These are phyloP conservation scores for Morpho deidamia DNA, from an alignment of 2,888 invertebrate species.

Conservation along the genomic window DNA sequence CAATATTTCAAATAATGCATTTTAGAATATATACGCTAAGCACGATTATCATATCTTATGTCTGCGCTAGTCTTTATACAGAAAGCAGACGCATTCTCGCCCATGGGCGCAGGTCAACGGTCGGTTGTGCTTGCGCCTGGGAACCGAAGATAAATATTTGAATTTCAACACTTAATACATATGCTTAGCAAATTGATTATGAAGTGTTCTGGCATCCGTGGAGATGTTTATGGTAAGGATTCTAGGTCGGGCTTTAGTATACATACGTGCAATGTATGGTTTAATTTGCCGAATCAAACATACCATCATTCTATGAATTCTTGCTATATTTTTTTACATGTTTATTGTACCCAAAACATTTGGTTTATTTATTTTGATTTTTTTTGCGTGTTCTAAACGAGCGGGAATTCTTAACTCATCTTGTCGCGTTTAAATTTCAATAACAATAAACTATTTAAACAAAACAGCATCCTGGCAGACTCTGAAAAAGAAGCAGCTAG, in stretches of 20 bases:
- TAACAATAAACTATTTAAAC: too few relatives aligned
- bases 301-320: neutral
- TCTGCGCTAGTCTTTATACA: conserved; percentile 31
- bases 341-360: too few relatives aligned
- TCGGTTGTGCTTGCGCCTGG: conserved; percentile 65
- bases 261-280: conserved; percentile 7
- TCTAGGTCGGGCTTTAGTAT: conserved; percentile 34
- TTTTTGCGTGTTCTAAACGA: too few relatives aligned
- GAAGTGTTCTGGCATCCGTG: conserved; percentile 47
- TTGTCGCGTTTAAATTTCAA: too few relatives aligned
- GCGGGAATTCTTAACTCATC: too few relatives aligned
- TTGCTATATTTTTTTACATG: neutral
- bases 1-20: too few relatives aligned
- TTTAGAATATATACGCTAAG: too few relatives aligned
- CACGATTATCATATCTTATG: conserved; percentile 3
- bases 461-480: too few relatives aligned
- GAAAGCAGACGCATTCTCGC: conserved; percentile 52
- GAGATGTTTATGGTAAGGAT: conserved; percentile 46
- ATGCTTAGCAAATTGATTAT: conserved; percentile 73
- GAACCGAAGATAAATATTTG: conserved; percentile 75
- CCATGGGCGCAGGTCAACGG: conserved; percentile 65
- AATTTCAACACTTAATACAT: conserved; percentile 76
- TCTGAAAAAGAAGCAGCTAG: too few relatives aligned
- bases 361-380: too few relatives aligned
- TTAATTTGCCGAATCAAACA: conserved; percentile 2